Percentiles rank a stretch among this genome's conserved stretches.
Evolutionary conservation across 2,888 invertebrate species (phyloP).

Genomic region (Boloria selene): DNA sequence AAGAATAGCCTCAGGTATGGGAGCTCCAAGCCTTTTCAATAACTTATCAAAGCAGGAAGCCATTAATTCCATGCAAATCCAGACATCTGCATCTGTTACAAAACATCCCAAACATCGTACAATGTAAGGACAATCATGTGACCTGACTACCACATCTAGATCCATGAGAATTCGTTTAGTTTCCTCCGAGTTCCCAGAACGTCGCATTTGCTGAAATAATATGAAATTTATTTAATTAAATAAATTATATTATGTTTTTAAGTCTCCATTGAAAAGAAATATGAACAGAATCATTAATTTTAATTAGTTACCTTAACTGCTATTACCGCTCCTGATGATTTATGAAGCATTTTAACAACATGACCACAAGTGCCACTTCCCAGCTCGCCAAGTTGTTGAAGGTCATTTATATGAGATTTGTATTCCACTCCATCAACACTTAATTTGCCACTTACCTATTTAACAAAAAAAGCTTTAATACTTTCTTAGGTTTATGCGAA

Average conservation of each 20-base stretch:
- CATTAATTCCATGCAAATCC: constrained; percentile 99
- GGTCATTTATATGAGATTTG: constrained; percentile 90
- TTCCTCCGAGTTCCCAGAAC: constrained; percentile 97
- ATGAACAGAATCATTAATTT: not conserved
- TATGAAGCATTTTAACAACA: constrained; percentile 97
- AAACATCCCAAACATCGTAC: constrained; percentile 99
- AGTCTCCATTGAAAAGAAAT: too few species aligned
- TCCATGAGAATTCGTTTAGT: constrained; percentile 99
- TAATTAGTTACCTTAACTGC: constrained; percentile 91
- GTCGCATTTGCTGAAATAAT: constrained; percentile 92
- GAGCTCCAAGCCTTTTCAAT: constrained; percentile 90
- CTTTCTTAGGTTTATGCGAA: too few species aligned
- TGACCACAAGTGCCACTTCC: constrained; percentile 98
- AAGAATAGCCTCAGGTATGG: constrained; percentile 97
- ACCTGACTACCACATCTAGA: constrained; percentile 98
- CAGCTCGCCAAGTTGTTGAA: constrained; percentile 92
- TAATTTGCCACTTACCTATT: constrained; percentile 91
- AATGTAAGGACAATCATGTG: constrained; percentile 98
- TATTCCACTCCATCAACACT: constrained; percentile 91
- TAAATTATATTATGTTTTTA: not conserved
- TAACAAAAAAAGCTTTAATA: too few species aligned
- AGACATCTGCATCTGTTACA: constrained; percentile 98
- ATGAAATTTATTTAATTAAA: not conserved
- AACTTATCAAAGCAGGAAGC: constrained; percentile 99
- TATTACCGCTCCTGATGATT: constrained; percentile 91